Evolutionary conservation across 2,113 vertebrate species (phyloP).

Genomic region (Dicentrarchus labrax): DNA sequence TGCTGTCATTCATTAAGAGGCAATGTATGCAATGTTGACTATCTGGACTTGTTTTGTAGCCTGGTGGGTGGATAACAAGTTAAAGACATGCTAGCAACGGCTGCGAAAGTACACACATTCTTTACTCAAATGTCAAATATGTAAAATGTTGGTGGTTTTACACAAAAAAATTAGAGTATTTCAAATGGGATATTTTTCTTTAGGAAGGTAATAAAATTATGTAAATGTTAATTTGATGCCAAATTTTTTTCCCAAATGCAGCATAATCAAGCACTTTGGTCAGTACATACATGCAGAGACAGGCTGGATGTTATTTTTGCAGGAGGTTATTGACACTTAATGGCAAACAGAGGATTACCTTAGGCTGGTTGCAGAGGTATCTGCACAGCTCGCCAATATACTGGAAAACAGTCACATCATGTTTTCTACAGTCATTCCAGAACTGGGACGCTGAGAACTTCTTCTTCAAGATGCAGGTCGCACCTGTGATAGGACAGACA

Average conservation of each 20-base stretch:
- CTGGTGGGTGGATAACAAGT: not conserved
- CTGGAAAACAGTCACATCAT: slow-evolving; percentile 93
- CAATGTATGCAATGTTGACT: not conserved
- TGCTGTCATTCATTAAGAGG: not conserved
- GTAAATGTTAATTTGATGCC: not conserved
- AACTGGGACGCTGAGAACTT: slow-evolving; percentile 97
- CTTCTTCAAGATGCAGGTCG: slow-evolving; percentile 94
- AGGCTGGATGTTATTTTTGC: too few relatives aligned
- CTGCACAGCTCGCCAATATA: slow-evolving; percentile 96
- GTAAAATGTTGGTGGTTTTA: too few relatives aligned
- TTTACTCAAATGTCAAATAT: too few relatives aligned
- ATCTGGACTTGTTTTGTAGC: not conserved
- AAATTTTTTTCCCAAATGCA: not conserved
- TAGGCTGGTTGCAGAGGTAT: slow-evolving; percentile 93
- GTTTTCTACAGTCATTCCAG: slow-evolving; percentile 92
- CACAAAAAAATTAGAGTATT: too few relatives aligned
- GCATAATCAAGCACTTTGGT: not conserved
- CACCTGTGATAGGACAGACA: slow-evolving; percentile 80
- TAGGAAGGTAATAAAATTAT: too few relatives aligned
- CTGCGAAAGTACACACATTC: too few relatives aligned
- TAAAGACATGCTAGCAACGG: not conserved
- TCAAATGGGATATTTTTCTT: not conserved
- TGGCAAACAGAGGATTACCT: slow-evolving; percentile 80
- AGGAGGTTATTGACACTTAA: not conserved
- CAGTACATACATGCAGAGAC: too few relatives aligned